These are phyloP conservation scores for Drosophila prolongata DNA, from an alignment of 2,888 invertebrate species.

Conservation along the genomic window DNA sequence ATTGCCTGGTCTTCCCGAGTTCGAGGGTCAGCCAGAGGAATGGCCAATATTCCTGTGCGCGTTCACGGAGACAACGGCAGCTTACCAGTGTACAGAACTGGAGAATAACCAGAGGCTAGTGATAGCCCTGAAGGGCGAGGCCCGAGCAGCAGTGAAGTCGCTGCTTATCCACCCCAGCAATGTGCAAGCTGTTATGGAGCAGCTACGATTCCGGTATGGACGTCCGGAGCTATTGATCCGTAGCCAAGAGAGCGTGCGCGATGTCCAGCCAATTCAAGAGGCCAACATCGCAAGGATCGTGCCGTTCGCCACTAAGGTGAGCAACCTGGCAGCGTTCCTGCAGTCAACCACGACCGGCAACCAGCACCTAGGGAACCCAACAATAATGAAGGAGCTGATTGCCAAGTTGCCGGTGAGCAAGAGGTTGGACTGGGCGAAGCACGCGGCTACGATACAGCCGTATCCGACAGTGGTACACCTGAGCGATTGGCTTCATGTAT, in stretches of 20 bases:
- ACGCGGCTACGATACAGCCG: too few relatives aligned
- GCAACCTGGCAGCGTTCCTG: too few relatives aligned
- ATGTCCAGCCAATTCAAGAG: background rate
- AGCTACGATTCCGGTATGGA: conserved; percentile 1
- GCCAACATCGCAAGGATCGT: conserved; percentile 6
- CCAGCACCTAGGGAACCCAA: background rate
- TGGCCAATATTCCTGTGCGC: conserved; percentile 1
- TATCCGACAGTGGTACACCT: background rate
- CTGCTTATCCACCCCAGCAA: background rate
- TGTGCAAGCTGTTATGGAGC: background rate
- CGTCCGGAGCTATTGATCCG: too few relatives aligned
- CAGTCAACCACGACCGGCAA: too few relatives aligned
- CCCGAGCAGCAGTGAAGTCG: background rate
- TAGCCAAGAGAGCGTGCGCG: background rate
- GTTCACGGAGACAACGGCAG: background rate
- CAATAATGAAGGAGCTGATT: background rate
- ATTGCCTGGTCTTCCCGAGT: too few relatives aligned
- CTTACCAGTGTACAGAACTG: background rate
- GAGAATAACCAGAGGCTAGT: background rate
- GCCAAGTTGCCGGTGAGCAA: background rate
- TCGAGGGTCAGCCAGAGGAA: too few relatives aligned
- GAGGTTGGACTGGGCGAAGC: too few relatives aligned
- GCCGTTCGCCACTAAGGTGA: too few relatives aligned
- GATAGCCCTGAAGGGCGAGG: background rate
- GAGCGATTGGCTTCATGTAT: background rate